Conservation (phyloP, 2,888 invertebrate species). For the Eremobia ochroleuca region DNA sequence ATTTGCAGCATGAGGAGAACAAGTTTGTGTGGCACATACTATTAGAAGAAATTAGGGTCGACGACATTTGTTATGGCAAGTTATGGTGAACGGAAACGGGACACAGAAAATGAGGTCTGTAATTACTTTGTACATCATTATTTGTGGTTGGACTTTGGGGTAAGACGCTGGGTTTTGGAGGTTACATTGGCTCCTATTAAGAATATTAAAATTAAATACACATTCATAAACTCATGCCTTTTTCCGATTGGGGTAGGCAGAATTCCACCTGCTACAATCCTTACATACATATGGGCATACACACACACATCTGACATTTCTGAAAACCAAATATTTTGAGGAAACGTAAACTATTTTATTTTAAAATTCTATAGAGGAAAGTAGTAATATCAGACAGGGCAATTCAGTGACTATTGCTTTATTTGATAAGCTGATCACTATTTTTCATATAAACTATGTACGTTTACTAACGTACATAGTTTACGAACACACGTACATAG, state of each 20-base stretch:
- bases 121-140: constrained; percentile 53
- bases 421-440: too few relatives aligned
- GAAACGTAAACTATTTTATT: neutral
- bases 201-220: neutral
- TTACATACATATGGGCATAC: too few relatives aligned
- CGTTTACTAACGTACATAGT: too few relatives aligned
- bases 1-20: constrained; percentile 39
- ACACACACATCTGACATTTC: too few relatives aligned
- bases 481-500: too few relatives aligned
- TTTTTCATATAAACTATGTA: too few relatives aligned
- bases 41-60: constrained; percentile 68
- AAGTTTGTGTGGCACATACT: constrained; percentile 51
- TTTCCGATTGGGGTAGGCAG: too few relatives aligned
- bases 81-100: constrained; percentile 59
- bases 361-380: neutral
- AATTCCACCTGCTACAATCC: too few relatives aligned
- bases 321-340: neutral
- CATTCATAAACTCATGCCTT: neutral
- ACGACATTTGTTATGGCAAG: constrained; percentile 54
- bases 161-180: neutral
- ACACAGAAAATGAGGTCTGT: constrained; percentile 39
- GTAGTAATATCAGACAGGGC: neutral
- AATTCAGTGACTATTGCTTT: neutral
- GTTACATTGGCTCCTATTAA: neutral
- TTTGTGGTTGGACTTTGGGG: constrained; percentile 27